A percentile compares a stretch with the other conserved stretches of the same genome.
Evolutionary conservation across 2,888 invertebrate genomes (phyloP).

Genomic region (Watsonalla binaria): DNA sequence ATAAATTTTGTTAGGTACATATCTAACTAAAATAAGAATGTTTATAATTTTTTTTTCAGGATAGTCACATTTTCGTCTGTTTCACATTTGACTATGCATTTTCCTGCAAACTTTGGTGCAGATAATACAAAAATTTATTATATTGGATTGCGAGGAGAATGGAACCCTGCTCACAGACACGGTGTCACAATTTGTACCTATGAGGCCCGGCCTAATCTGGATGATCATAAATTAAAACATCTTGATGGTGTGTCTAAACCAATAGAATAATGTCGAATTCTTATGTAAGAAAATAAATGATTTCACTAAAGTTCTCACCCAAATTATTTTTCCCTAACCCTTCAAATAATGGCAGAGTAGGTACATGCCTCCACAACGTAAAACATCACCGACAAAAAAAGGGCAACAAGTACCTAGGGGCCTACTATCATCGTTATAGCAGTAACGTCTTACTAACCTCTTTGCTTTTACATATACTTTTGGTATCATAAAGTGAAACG

Average conservation of each 20-base stretch:
- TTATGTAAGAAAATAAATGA: slow-evolving; percentile 5
- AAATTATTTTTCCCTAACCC: too few relatives aligned
- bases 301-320: background rate
- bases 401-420: too few relatives aligned
- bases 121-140: slow-evolving; percentile 93
- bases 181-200: slow-evolving; percentile 96
- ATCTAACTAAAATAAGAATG: background rate
- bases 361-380: too few relatives aligned
- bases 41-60: slow-evolving; percentile 74
- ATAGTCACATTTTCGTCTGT: slow-evolving; percentile 95
- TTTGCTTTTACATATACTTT: too few relatives aligned
- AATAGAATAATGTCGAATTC: slow-evolving; percentile 58
- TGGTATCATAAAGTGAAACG: too few relatives aligned
- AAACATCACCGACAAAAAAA: too few relatives aligned
- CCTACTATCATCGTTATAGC: too few relatives aligned
- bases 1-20: too few relatives aligned
- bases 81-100: slow-evolving; percentile 92
- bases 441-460: too few relatives aligned
- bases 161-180: slow-evolving; percentile 88
- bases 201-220: slow-evolving; percentile 89
- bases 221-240: slow-evolving; percentile 88
- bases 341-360: too few relatives aligned
- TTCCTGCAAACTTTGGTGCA: slow-evolving; percentile 92
- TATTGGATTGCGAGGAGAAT: slow-evolving; percentile 97
- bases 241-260: slow-evolving; percentile 80